Conservation (phyloP, 2,888 invertebrate genomes). For the Cryptocephalus moraei region DNA sequence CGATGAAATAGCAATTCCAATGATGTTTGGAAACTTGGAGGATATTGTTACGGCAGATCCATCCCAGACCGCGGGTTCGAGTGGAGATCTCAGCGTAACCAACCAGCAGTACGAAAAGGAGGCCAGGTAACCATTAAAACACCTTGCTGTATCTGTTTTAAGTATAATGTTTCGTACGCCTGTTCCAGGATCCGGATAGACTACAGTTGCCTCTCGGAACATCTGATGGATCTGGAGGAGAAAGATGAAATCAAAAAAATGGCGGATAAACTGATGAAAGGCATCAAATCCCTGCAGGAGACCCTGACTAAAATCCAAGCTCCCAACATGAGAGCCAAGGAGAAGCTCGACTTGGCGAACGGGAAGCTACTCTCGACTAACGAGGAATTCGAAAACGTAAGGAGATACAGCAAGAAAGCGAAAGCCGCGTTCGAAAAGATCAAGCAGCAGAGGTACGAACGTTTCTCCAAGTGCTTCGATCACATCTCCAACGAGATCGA, state of each 20-base stretch:
- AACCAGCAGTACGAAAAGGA: constrained; percentile 58
- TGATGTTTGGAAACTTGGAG: constrained; percentile 83
- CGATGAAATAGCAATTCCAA: constrained; percentile 87
- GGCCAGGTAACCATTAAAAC: constrained; percentile 35
- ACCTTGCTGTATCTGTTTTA: not conserved
- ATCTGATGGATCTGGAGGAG: constrained; percentile 77
- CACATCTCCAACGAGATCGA: constrained; percentile 98
- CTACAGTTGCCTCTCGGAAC: constrained; percentile 64
- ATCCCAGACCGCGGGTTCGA: constrained; percentile 38
- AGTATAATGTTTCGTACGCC: not conserved
- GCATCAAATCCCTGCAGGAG: constrained; percentile 73
- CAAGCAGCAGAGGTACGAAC: constrained; percentile 86
- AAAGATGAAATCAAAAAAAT: constrained; percentile 79
- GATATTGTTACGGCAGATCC: constrained; percentile 70
- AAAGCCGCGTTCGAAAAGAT: constrained; percentile 91
- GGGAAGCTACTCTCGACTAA: constrained; percentile 93
- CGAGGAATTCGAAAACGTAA: constrained; percentile 90
- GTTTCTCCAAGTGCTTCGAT: constrained; percentile 92
- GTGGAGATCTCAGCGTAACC: constrained; percentile 44
- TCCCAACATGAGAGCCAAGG: constrained; percentile 91
- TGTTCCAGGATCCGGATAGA: constrained; percentile 67
- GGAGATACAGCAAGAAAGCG: constrained; percentile 88
- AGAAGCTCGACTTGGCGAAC: constrained; percentile 85
- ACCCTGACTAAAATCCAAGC: constrained; percentile 92
- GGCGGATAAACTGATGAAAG: constrained; percentile 72